Conservation (phyloP, 2,888 invertebrate genomes). For the Dascillus cervinus region DNA sequence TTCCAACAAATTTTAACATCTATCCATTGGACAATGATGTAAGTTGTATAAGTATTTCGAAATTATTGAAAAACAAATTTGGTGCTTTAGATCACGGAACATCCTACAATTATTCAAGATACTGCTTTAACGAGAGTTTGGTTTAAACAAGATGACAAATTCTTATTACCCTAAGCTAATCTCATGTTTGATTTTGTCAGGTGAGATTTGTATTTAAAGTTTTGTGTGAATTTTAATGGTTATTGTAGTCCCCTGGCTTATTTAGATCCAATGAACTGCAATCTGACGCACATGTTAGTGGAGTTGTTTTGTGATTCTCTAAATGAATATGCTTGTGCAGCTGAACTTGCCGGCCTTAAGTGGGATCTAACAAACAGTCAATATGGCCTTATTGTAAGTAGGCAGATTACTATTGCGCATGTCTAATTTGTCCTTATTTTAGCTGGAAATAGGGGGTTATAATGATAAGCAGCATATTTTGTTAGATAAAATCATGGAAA, state of each 20-base stretch:
- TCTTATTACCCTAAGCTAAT: slow-evolving; percentile 78
- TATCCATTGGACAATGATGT: slow-evolving; percentile 55
- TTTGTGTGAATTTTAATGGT: too few species aligned
- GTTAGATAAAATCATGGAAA: slow-evolving; percentile 77
- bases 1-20: slow-evolving; percentile 74
- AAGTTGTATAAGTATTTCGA: too few species aligned
- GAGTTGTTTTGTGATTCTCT: slow-evolving; percentile 76
- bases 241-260: slow-evolving; percentile 72
- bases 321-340: slow-evolving; percentile 89
- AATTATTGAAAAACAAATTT: too few species aligned
- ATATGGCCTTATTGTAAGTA: slow-evolving; percentile 77
- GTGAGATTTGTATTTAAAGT: slow-evolving; percentile 40
- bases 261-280: slow-evolving; percentile 75
- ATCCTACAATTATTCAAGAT: slow-evolving; percentile 70
- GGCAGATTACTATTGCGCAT: too few species aligned
- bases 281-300: slow-evolving; percentile 77
- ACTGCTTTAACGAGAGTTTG: slow-evolving; percentile 76
- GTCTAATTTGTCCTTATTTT: too few species aligned
- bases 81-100: slow-evolving; percentile 50
- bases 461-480: slow-evolving; percentile 82
- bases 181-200: slow-evolving; percentile 71
- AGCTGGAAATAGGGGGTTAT: slow-evolving; percentile 82
- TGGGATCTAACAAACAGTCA: slow-evolving; percentile 73
- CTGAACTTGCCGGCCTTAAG: slow-evolving; percentile 81
- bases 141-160: slow-evolving; percentile 93